Percentiles rank a stretch among this genome's conserved stretches.
Evolutionary conservation across 37 sponge, comb jelly and placozoan species (phyloP).

Genomic region (Cliona cf. orientalis): DNA sequence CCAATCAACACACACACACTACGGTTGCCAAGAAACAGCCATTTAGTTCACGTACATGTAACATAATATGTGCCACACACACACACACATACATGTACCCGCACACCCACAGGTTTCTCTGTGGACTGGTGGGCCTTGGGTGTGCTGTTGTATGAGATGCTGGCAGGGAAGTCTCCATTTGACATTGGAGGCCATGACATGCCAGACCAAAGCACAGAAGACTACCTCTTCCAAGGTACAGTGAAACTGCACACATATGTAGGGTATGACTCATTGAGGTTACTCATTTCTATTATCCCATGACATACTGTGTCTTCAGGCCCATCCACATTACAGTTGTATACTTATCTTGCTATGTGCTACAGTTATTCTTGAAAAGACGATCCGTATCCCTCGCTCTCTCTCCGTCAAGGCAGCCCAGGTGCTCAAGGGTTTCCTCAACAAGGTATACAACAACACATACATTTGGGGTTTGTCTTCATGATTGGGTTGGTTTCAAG

Average conservation of each 20-base stretch:
- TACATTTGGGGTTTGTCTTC: too few relatives aligned
- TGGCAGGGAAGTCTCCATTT: slow-evolving; percentile 95
- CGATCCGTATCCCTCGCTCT: slow-evolving; percentile 93
- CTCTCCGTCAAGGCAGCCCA: slow-evolving; percentile 91
- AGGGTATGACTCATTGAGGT: neutral
- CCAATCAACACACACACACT: neutral
- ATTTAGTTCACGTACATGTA: too few relatives aligned
- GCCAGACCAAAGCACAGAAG: slow-evolving; percentile 94
- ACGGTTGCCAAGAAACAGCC: too few relatives aligned
- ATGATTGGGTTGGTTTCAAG: too few relatives aligned
- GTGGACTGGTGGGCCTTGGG: slow-evolving; percentile 99
- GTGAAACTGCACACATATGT: neutral
- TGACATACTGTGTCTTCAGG: neutral
- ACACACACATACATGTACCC: too few relatives aligned
- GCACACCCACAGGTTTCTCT: slow-evolving; percentile 89
- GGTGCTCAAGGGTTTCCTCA: slow-evolving; percentile 87
- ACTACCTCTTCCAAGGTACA: slow-evolving; percentile 96
- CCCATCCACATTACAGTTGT: neutral
- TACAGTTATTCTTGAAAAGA: slow-evolving; percentile 92
- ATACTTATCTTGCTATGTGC: slow-evolving; percentile 1
- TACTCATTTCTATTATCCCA: neutral
- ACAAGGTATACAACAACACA: slow-evolving; percentile 75
- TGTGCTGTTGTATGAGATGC: slow-evolving; percentile 97
- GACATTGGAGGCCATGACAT: slow-evolving; percentile 89
- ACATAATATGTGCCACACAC: too few relatives aligned